Base-by-base conservation (phyloP, 2,797 vertebrate species). In the Ciconia nigra region DNA sequence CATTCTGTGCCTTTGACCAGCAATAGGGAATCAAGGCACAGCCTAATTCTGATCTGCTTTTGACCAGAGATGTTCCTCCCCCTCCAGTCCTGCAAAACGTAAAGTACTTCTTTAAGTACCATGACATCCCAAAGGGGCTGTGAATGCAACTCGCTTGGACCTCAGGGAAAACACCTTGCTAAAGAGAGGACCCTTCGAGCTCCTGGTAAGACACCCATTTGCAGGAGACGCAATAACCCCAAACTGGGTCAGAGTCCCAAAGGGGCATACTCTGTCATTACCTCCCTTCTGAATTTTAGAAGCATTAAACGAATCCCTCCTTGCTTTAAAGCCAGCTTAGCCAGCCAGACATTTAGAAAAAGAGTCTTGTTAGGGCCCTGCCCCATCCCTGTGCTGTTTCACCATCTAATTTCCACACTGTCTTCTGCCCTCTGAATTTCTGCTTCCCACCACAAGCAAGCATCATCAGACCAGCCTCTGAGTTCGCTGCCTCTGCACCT, bases 371-470 rank as follows among this genome's bases (percentile, higher is more conserved):
- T 52, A 28, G 54, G 59, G 51, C 76, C 49, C 80, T 87, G 59
- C 31, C 44, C 78, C 42, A 16, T 24, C 90, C 70, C 49, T 3
- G 31, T 4, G 0, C 71, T 14, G 15, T 12, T 61, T 52, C 69
- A 15, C 67, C 25, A 42, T 80, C 87, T 94, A 54, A 97, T 2
- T 47, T 19, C 63, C 62, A 12, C 61, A 0, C 72, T 87, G 20
- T 69, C 84, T 96, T 94, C 84, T 93, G 73, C 84, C 84, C 77
- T 89, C 76, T 84, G 57, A 85, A 89, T 93, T 87, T 92, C 77
- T 95, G 62, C 92, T 91, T 92, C 78, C 93, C 77, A 89, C 87
- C 90, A 25, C 15, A 91, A 71, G 96, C 95, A 81, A 92, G 69
- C 81, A n/a, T 41, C 84, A 63, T 47, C 70, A 85, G 66, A 59